Conservation (phyloP, 1,140 invertebrate species). For the Procambarus virginalis region DNA sequence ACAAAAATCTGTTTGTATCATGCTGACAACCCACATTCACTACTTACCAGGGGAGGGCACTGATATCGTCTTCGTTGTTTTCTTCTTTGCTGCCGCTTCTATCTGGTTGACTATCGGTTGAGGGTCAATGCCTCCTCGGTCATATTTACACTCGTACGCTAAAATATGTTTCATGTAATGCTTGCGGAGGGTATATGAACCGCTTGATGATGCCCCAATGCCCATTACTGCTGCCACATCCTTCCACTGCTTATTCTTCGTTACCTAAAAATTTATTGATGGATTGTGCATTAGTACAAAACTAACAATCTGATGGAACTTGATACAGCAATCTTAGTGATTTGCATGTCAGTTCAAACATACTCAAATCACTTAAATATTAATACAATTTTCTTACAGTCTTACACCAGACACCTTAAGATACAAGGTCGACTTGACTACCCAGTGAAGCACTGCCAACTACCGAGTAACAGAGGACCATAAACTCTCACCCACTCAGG, state of each 20-base stretch:
- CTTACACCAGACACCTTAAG: no score
- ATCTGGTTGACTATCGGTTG: conserved; percentile 95
- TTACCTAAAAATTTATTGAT: conserved; percentile 81
- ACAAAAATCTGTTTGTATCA: no score
- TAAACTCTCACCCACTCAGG: no score
- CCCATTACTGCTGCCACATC: conserved; percentile 94
- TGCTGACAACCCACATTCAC: background rate
- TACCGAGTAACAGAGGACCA: no score
- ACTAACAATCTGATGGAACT: background rate
- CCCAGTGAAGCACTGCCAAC: no score
- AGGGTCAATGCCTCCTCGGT: conserved; percentile 95
- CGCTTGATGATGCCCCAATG: conserved; percentile 96
- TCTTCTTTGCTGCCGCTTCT: conserved; percentile 91
- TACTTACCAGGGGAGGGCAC: conserved; percentile 86
- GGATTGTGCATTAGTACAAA: background rate
- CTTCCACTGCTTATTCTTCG: conserved; percentile 98
- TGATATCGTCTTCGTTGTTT: conserved; percentile 86
- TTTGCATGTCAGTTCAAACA: no score
- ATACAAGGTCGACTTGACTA: no score
- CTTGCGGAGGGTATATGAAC: conserved; percentile 96
- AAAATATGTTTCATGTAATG: conserved; percentile 98
- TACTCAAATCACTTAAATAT: no score
- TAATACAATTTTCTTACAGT: no score
- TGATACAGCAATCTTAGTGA: no score
- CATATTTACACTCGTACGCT: conserved; percentile 96